These are phyloP conservation scores for Trissolcus brochymenae DNA, from an alignment of 2,888 invertebrate species.

Conservation along the genomic window DNA sequence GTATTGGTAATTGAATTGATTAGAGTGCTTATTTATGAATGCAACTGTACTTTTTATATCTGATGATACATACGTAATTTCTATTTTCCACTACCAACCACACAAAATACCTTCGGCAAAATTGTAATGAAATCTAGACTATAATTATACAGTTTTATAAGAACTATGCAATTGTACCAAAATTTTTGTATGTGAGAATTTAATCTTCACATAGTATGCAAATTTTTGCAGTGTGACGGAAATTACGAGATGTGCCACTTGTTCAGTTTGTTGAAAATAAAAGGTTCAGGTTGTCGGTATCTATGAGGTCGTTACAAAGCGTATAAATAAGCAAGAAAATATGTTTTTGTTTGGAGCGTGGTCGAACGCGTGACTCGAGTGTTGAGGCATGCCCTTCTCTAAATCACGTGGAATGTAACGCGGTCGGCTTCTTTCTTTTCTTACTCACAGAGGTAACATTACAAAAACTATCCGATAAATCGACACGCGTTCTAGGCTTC, in stretches of 20 bases:
- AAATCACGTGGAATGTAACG: conserved; percentile 74
- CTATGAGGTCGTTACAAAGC: conserved; percentile 15
- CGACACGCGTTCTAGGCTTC: background rate
- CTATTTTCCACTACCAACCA: background rate
- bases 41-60: conserved; percentile 34
- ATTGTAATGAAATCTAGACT: too few relatives aligned
- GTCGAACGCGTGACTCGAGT: conserved; percentile 71
- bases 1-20: conserved; percentile 18
- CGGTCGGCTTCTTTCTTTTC: conserved; percentile 60
- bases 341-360: conserved; percentile 66
- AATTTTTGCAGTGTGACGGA: too few relatives aligned
- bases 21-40: conserved; percentile 24
- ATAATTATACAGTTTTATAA: too few relatives aligned
- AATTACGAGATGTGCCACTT: too few relatives aligned
- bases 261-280: too few relatives aligned
- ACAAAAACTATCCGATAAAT: conserved; percentile 20
- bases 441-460: conserved; percentile 17
- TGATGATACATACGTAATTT: conserved; percentile 21
- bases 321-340: conserved; percentile 39
- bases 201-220: too few relatives aligned
- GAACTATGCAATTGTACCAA: too few relatives aligned
- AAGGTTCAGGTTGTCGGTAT: conserved; percentile 1
- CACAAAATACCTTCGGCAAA: too few relatives aligned
- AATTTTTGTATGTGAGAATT: too few relatives aligned
- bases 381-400: conserved; percentile 71